Base-by-base conservation (phyloP, 2,888 invertebrate genomes). In the Fragum whitleyi region DNA sequence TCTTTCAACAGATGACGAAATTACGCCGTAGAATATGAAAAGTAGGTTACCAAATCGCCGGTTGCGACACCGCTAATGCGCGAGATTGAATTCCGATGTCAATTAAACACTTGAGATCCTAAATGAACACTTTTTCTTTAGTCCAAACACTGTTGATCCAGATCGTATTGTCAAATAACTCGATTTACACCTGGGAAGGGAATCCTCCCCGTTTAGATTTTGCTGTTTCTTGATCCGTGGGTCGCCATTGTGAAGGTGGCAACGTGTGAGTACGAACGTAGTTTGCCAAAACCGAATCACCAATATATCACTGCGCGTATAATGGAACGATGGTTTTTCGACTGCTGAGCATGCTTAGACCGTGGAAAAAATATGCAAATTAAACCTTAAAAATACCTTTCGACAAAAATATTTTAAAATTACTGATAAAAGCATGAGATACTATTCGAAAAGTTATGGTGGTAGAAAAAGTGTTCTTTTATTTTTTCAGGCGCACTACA, bases 191-290 rank as follows among this genome's bases (percentile, higher is more conserved):
- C 85, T 86, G 86, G 88, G 88, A 87, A 87, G 87, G 88, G 80
- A 86, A 74, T 77, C 88, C 86, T 84, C 77, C 87, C 88, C 65
- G 65, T 80, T 83, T 68, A 88, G 74, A 75, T 78, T 62, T 75
- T 80, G 73, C 77, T 74, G 74, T 61, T 74, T 42, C 32, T 39
- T 1, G 26, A 42, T 19, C 65, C 26, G 57, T 39, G 76, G 36
- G 85, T 85, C 86, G 87, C 89, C 89, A 89, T 89, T 88, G 87
- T 89, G 86, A 80, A 86, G 81, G 80, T 87, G 87, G 86, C 89
- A 87, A 89, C 88, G 88, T 88, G 88, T 87, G 83, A 85, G 73
- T 47, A 32, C 14, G 57, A 75, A 68, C 32, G 68, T 70, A 42
- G 59, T 59, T 65, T 59, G 62, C 23, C 29, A 55, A n/a, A 47